Evolutionary conservation across 2,797 vertebrate species (phyloP).

Genomic region (Coracias cyanogaster): DNA sequence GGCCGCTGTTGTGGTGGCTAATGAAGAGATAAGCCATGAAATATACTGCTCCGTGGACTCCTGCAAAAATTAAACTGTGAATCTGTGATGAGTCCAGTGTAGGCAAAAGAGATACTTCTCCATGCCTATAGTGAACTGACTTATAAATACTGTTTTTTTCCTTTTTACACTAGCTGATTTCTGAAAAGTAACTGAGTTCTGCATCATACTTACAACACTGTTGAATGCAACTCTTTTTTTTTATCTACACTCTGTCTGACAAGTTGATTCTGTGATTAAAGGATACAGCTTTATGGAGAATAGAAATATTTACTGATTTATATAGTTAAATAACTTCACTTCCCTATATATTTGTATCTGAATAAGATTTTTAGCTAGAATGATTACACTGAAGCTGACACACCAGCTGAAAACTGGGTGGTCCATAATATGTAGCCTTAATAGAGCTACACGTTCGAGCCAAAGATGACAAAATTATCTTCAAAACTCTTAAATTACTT

Average conservation of each 20-base stretch:
- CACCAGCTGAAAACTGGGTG: conserved; percentile 17
- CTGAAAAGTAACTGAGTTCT: not conserved
- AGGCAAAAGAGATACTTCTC: not conserved
- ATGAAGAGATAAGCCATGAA: conserved; percentile 26
- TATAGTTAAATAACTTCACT: not conserved
- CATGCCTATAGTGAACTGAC: not conserved
- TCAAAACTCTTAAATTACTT: conserved; percentile 29
- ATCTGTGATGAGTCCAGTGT: not conserved
- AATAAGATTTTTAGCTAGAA: not conserved
- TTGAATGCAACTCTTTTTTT: not conserved
- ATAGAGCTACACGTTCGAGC: not conserved
- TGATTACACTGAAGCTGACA: not conserved
- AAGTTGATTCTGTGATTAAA: not conserved
- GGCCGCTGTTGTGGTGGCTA: not conserved
- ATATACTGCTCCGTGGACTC: not conserved
- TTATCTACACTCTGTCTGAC: not conserved
- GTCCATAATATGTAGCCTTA: not conserved
- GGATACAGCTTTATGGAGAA: not conserved
- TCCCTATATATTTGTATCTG: not conserved
- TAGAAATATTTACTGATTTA: not conserved
- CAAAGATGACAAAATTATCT: conserved; percentile 32
- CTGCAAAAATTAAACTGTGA: not conserved
- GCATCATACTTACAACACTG: not conserved
- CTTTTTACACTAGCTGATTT: not conserved
- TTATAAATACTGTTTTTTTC: not conserved